phyloP scores from a whole-genome alignment of 2,113 vertebrate species.

The Rostratula benghalensis region DNA sequence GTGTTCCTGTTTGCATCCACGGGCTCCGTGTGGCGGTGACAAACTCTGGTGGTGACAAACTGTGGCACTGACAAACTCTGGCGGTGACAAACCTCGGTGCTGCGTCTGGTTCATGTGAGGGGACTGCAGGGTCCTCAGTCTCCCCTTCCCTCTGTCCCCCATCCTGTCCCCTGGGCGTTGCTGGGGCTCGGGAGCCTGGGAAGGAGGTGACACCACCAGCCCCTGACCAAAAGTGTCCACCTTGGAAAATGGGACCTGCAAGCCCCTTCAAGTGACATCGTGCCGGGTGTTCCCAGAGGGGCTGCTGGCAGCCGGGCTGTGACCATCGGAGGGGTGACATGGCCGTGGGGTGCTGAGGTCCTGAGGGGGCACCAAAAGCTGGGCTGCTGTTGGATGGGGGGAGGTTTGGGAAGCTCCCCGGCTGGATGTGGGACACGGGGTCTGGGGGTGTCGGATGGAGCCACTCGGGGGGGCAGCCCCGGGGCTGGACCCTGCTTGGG shows the following conservation, averaged over 20 bases:
- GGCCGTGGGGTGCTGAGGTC: not conserved
- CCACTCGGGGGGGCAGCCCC: fast-evolving
- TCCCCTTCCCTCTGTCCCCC: not conserved
- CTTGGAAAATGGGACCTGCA: not conserved
- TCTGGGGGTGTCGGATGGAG: not conserved
- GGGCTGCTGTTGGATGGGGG: not conserved
- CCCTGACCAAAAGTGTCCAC: not conserved
- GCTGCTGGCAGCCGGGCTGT: not conserved
- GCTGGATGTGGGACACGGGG: fast-evolving
- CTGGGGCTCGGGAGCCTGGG: not conserved
- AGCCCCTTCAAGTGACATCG: not conserved
- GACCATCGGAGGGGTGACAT: not conserved
- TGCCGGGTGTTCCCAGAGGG: not conserved
- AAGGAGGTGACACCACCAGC: not conserved
- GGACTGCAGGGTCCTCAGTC: not conserved
- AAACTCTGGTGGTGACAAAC: not conserved
- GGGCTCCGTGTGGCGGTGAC: fast-evolving
- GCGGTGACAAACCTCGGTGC: no score
- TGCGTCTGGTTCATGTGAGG: not conserved
- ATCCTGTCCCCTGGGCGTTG: not conserved
- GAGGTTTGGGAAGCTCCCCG: not conserved
- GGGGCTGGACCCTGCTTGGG: not conserved
- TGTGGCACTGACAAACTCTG: fast-evolving
- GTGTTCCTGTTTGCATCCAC: fast-evolving
- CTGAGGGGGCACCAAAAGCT: not conserved